Percentiles rank a stretch among this genome's conserved stretches.
These are phyloP conservation scores for Thyatira batis DNA, from an alignment of 2,888 invertebrate genomes.

Conservation along the genomic window DNA sequence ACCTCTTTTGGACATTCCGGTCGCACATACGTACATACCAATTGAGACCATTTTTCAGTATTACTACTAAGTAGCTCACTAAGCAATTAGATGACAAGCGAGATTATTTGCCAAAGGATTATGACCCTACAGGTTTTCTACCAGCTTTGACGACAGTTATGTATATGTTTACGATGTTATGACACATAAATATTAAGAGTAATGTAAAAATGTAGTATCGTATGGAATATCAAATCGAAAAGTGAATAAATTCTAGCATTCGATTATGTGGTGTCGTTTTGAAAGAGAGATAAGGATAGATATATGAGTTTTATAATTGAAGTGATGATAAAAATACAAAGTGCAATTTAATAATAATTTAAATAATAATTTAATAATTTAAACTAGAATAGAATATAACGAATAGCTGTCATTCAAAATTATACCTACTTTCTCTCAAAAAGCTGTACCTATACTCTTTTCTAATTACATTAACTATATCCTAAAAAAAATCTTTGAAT, in stretches of 20 bases:
- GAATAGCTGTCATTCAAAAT: too few relatives aligned
- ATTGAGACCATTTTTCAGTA: background rate
- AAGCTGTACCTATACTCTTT: too few relatives aligned
- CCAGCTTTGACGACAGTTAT: background rate
- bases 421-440: too few relatives aligned
- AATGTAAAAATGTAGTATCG: background rate
- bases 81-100: background rate
- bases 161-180: background rate
- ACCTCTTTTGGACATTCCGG: background rate
- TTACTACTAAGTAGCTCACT: background rate
- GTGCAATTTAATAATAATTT: background rate
- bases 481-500: too few relatives aligned
- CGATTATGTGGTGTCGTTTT: background rate
- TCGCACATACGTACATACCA: background rate
- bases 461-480: too few relatives aligned
- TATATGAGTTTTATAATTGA: background rate
- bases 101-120: background rate
- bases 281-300: conserved; percentile 4
- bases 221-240: background rate
- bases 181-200: background rate
- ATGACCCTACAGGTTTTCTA: background rate
- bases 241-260: background rate
- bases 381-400: too few relatives aligned
- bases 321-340: background rate
- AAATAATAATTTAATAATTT: too few relatives aligned